Percentiles rank a stretch among this genome's conserved stretches.
These are phyloP conservation scores for Pardalotus punctatus DNA, from an alignment of 2,113 vertebrate species.

Conservation along the genomic window DNA sequence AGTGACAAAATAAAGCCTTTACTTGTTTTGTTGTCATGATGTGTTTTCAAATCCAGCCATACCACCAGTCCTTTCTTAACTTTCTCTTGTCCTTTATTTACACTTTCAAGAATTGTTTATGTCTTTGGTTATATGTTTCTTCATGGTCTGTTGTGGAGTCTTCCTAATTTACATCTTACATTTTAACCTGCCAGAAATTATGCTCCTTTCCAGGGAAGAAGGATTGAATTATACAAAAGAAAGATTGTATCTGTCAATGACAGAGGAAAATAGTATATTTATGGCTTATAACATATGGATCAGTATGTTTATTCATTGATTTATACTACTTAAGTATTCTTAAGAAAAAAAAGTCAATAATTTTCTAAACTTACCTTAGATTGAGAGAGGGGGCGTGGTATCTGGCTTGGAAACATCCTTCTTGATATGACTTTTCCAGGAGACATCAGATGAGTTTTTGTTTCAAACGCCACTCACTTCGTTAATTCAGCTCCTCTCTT, in stretches of 20 bases:
- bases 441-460: not conserved
- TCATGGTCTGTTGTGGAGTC: not conserved
- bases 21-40: not conserved
- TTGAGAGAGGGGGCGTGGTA: not conserved
- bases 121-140: not conserved
- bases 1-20: not conserved
- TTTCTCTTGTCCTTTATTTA: not conserved
- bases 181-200: conserved; percentile 29
- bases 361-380: not conserved
- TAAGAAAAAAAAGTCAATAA: not conserved
- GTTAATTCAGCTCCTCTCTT: not conserved
- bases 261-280: not conserved
- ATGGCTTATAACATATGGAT: not conserved
- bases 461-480: not conserved
- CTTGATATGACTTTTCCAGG: not conserved
- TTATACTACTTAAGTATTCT: not conserved
- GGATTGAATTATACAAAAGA: conserved; percentile 29
- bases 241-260: conserved; percentile 8
- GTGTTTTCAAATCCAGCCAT: not conserved
- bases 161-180: conserved; percentile 28
- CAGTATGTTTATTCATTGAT: conserved; percentile 2
- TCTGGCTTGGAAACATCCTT: not conserved
- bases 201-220: not conserved
- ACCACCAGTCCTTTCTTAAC: not conserved
- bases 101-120: not conserved